These are phyloP conservation scores for Otocyon megalotis DNA, from an alignment of 2,113 vertebrate species.

Conservation along the genomic window DNA sequence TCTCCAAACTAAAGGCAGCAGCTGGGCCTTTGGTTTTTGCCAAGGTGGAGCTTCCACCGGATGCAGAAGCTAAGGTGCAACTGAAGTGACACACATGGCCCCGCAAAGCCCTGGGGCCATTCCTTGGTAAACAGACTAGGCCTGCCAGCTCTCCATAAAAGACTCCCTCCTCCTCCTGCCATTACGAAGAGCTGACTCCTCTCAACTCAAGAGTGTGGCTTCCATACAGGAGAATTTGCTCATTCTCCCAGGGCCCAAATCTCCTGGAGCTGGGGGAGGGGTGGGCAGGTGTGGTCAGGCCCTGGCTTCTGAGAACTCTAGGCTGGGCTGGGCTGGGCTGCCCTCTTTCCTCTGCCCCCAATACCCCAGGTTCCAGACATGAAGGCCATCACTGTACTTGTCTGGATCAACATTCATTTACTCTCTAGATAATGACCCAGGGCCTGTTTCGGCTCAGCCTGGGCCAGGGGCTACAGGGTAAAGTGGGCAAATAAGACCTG, in stretches of 20 bases:
- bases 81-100: neutral
- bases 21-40: neutral
- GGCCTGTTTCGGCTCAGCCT: neutral
- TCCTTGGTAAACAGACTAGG: accelerated
- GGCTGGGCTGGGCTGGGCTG: neutral
- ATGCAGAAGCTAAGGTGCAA: neutral
- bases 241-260: neutral
- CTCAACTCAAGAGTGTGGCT: neutral
- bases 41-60: neutral
- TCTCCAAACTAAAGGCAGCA: neutral
- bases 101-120: accelerated
- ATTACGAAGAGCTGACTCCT: neutral
- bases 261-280: neutral
- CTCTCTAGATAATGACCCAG: neutral
- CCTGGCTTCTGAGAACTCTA: neutral
- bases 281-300: neutral
- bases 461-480: neutral
- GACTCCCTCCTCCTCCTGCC: neutral
- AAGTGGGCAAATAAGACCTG: accelerated
- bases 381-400: neutral
- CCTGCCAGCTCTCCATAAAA: neutral
- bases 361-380: neutral
- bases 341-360: neutral
- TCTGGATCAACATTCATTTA: neutral
- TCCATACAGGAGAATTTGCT: accelerated